Evolutionary conservation across 2,797 vertebrate species (phyloP).

Genomic region (Sciaenops ocellatus): DNA sequence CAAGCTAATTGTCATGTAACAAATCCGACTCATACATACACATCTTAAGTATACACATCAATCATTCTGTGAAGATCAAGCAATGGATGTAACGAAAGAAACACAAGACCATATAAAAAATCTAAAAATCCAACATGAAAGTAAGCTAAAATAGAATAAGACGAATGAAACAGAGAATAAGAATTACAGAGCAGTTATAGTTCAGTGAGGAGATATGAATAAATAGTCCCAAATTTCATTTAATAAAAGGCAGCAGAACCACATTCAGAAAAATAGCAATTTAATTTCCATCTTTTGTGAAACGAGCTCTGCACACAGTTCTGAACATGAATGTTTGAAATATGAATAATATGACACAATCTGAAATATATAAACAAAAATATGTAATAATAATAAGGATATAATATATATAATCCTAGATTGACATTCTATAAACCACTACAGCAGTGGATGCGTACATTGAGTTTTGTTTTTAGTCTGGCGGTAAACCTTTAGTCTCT

Average conservation of each 20-base stretch:
- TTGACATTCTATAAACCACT: too few species aligned
- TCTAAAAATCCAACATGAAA: too few species aligned
- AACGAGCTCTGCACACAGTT: background rate
- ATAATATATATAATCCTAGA: background rate
- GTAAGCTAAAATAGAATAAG: background rate
- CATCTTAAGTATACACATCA: background rate
- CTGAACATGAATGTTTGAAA: constrained; percentile 8
- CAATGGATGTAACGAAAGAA: background rate
- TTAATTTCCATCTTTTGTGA: background rate
- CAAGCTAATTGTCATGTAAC: background rate
- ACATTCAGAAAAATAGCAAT: background rate
- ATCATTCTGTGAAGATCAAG: too few species aligned
- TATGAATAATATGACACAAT: background rate
- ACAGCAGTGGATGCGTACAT: background rate
- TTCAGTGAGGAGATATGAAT: background rate
- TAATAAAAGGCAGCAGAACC: background rate
- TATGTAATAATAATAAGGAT: too few species aligned
- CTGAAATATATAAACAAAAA: background rate
- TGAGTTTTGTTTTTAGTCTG: background rate
- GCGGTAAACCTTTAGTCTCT: background rate
- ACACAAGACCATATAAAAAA: background rate
- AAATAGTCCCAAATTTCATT: background rate
- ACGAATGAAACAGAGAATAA: background rate
- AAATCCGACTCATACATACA: background rate
- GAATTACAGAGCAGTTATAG: background rate